Evolutionary conservation across 2,888 invertebrate genomes (phyloP).

Genomic region (Catocala fraxini): DNA sequence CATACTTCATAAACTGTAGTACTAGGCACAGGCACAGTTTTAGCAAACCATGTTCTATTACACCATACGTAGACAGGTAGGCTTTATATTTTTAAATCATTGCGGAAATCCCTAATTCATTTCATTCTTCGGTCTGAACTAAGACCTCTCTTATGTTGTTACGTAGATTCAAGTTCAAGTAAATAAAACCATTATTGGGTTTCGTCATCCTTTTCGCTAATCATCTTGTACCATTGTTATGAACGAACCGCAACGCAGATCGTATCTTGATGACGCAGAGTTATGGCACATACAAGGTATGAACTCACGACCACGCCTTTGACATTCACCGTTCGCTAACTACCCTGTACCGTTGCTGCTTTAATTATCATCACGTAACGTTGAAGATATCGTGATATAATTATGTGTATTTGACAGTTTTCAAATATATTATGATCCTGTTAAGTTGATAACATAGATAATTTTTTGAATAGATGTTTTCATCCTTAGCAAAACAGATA

Average conservation of each 20-base stretch:
- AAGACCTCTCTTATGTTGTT: too few relatives aligned
- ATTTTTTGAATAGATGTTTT: too few relatives aligned
- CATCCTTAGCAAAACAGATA: too few relatives aligned
- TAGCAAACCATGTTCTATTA: too few relatives aligned
- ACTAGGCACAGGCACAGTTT: too few relatives aligned
- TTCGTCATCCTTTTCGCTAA: slow-evolving; percentile 32
- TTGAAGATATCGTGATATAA: neutral
- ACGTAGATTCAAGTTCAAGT: slow-evolving; percentile 9
- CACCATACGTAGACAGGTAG: too few relatives aligned
- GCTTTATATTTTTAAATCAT: too few relatives aligned
- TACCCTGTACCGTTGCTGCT: slow-evolving; percentile 29
- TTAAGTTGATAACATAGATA: too few relatives aligned
- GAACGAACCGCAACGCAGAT: slow-evolving; percentile 33
- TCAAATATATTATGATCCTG: too few relatives aligned
- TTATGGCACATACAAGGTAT: slow-evolving; percentile 17
- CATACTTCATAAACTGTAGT: too few relatives aligned
- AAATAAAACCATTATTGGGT: neutral
- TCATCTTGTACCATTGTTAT: slow-evolving; percentile 43
- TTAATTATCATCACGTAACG: slow-evolving; percentile 6
- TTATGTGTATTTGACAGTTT: too few relatives aligned
- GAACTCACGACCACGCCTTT: slow-evolving; percentile 36
- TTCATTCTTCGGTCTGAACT: neutral
- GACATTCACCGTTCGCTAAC: slow-evolving; percentile 16
- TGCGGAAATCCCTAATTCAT: neutral
- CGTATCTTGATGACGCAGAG: slow-evolving; percentile 42